Evolutionary conservation across 2,113 vertebrate species (phyloP), one percentile per base, ranked within the genome.

Genomic region (Phyllostomus discolor): DNA sequence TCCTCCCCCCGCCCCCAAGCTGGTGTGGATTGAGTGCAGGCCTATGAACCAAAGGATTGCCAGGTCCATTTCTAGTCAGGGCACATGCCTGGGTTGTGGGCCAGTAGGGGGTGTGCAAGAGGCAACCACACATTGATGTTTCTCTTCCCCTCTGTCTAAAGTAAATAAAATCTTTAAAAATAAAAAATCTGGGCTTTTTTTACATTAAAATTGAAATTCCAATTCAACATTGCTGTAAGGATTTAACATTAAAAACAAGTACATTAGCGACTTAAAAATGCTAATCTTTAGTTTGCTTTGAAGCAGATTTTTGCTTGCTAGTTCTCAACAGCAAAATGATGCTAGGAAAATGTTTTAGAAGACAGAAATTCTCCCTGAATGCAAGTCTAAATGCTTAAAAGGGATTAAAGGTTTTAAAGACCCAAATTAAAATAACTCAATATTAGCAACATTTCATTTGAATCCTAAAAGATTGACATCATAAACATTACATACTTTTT

Each of bases 201-300:
- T 70, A 92, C 41, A 88, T 75, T 89, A 92, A 97, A 97, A 73
- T 35, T 69, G 26, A 88, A 72, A 43, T 90, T 96, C 96, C 97
- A 97, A 95, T 95, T 95, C 35, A 86, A 79, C 26, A 90, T 10
- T 95, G 76, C 19, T 80, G 43, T 46, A 90, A 81, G 54, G 89
- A 73, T 92, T 62, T 28, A 79, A 96, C 48, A 84, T 90, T 95
- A 90, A 94, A 95, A 97, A 93, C 19, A 95, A 88, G 41, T 41
- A 92, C 64, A 64, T 94, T 80, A 92, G 70, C 79, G 64, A 48
- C 41, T 87, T 72, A 41, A 73, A 73, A 84, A 82, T 54, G 86
- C 69, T 88, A 83, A 72, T 70, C 24, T 41, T 80, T 43, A 59
- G 41, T 82, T 88, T 78, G 31, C 38, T 91, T 66, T 76, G 33